These are phyloP conservation scores for Thecophora atra DNA, from an alignment of 2,888 invertebrate species.

Conservation along the genomic window DNA sequence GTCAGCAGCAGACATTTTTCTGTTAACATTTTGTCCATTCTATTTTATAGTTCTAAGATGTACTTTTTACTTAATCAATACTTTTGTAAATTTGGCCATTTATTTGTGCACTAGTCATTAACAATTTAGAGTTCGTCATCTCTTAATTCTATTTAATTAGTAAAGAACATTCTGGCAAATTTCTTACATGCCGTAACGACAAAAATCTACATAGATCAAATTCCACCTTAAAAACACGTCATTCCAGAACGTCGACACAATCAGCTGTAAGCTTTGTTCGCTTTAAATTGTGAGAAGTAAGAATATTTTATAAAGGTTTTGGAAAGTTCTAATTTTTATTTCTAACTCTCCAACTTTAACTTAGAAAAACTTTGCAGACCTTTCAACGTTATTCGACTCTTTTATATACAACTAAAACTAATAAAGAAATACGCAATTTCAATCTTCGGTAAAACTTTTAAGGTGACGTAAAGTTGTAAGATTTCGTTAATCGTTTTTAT, in stretches of 20 bases:
- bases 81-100: conserved; percentile 23
- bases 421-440: too few species aligned
- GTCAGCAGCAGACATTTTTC: conserved; percentile 26
- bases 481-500: too few species aligned
- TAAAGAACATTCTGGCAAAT: conserved; percentile 31
- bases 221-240: conserved; percentile 36
- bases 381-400: too few species aligned
- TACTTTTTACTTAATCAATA: conserved; percentile 8
- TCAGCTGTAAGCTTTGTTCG: conserved; percentile 36
- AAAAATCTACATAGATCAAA: conserved; percentile 13
- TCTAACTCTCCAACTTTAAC: too few species aligned
- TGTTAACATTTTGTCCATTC: conserved; percentile 38
- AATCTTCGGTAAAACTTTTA: too few species aligned
- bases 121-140: neutral
- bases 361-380: too few species aligned
- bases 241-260: conserved; percentile 27
- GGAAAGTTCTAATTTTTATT: too few species aligned
- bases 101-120: neutral
- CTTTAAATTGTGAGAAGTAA: conserved; percentile 1
- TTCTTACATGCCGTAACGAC: conserved; percentile 8
- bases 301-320: neutral
- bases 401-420: too few species aligned
- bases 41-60: neutral
- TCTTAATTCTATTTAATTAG: conserved; percentile 14
- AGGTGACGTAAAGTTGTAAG: too few species aligned